A percentile compares a stretch with the other conserved stretches of the same genome.
Evolutionary conservation across 2,888 invertebrate species (phyloP).

Genomic region (Acrobeloides nanus): DNA sequence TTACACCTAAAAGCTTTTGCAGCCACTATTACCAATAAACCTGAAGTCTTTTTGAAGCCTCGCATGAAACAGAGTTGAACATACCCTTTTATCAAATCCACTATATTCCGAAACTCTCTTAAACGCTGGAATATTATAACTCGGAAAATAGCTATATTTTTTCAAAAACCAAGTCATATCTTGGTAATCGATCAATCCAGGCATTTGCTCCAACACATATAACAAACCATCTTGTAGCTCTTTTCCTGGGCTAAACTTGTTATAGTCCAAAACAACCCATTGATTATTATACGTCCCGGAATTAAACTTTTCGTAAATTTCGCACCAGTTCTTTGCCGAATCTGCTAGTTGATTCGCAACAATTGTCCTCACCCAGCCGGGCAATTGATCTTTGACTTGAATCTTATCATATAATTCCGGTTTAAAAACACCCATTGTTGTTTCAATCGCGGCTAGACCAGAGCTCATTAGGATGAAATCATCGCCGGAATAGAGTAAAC

Average conservation of each 20-base stretch:
- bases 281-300: constrained; percentile 78
- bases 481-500: constrained; percentile 53
- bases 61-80: neutral
- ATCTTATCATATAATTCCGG: neutral
- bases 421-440: constrained; percentile 58
- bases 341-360: constrained; percentile 74
- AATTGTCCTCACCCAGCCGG: constrained; percentile 69
- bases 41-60: neutral
- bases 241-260: constrained; percentile 61
- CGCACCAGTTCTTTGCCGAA: constrained; percentile 69
- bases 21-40: neutral
- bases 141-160: constrained; percentile 67
- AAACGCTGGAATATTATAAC: constrained; percentile 67
- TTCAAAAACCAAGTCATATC: constrained; percentile 47
- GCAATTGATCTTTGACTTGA: constrained; percentile 27
- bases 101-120: constrained; percentile 63
- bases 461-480: constrained; percentile 52
- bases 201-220: constrained; percentile 71
- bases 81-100: constrained; percentile 61
- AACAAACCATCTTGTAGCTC: constrained; percentile 58
- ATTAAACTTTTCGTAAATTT: constrained; percentile 65
- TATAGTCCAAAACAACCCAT: constrained; percentile 75
- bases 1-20: neutral
- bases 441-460: constrained; percentile 65
- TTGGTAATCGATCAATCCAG: constrained; percentile 49